phyloP scores from a whole-genome alignment of 2,797 vertebrate species.

The Tragelaphus eurycerus region DNA sequence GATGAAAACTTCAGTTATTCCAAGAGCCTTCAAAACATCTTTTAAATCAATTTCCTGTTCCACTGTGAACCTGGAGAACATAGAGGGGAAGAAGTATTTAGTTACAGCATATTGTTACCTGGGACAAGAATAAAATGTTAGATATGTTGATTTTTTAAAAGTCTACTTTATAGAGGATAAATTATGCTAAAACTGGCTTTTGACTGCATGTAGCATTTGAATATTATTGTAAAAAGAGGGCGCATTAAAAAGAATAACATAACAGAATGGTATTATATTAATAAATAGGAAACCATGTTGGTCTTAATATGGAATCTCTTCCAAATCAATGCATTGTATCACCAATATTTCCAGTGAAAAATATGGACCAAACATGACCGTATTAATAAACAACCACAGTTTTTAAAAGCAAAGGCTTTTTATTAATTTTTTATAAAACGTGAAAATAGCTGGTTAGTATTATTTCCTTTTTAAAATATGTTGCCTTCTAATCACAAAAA shows the following conservation, averaged over 20 bases:
- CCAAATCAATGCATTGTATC: background rate
- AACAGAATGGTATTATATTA: background rate
- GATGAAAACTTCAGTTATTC: slow-evolving; percentile 93
- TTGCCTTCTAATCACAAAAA: background rate
- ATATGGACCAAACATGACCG: background rate
- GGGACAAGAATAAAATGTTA: background rate
- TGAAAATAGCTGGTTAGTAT: background rate
- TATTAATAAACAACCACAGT: background rate
- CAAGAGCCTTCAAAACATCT: slow-evolving; percentile 90
- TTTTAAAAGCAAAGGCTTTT: background rate
- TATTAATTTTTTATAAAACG: background rate
- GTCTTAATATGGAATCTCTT: background rate
- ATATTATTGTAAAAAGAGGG: background rate
- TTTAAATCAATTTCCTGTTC: slow-evolving; percentile 96
- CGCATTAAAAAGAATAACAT: background rate
- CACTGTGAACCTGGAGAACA: slow-evolving; percentile 91
- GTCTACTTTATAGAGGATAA: background rate
- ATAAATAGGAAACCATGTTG: background rate
- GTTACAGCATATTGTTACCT: background rate
- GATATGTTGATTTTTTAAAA: background rate
- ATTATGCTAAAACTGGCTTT: background rate
- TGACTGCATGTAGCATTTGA: background rate
- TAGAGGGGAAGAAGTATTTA: background rate
- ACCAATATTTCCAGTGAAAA: background rate
- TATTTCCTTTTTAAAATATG: background rate